Evolutionary conservation across 2,888 invertebrate species (phyloP).

Genomic region (Pseudoips prasinana): DNA sequence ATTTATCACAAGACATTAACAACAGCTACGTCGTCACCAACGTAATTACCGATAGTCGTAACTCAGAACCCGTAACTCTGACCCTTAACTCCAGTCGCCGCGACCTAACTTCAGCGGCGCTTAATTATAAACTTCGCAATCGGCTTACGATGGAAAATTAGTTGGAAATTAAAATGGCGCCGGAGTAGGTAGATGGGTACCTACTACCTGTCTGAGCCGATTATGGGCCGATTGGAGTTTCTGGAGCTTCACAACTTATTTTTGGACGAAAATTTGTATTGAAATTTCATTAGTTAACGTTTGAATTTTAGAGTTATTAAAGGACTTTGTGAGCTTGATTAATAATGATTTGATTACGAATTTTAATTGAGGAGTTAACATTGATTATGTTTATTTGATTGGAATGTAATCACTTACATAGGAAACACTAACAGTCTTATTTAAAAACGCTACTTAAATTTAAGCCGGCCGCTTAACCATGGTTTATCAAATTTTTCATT

Average conservation of each 20-base stretch:
- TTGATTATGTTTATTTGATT: too few relatives aligned
- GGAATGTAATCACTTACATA: too few relatives aligned
- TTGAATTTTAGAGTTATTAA: too few relatives aligned
- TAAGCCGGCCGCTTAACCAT: too few relatives aligned
- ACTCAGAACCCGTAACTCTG: slow-evolving; percentile 33
- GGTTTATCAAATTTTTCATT: too few relatives aligned
- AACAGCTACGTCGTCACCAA: slow-evolving; percentile 22
- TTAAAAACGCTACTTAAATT: too few relatives aligned
- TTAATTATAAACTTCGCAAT: slow-evolving; percentile 69
- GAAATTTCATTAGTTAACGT: too few relatives aligned
- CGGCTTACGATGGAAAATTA: slow-evolving; percentile 69
- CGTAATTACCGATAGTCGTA: slow-evolving; percentile 28
- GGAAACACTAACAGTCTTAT: too few relatives aligned
- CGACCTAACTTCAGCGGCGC: slow-evolving; percentile 12
- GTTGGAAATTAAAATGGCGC: slow-evolving; percentile 66
- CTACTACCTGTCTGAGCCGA: slow-evolving; percentile 69
- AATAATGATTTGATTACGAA: too few relatives aligned
- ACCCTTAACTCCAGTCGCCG: slow-evolving; percentile 35
- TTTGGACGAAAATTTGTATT: slow-evolving; percentile 6
- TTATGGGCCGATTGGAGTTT: slow-evolving; percentile 45
- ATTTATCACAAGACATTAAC: slow-evolving; percentile 28
- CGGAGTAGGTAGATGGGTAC: slow-evolving; percentile 24
- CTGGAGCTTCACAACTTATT: slow-evolving; percentile 16
- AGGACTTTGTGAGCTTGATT: too few relatives aligned
- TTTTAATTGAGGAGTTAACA: too few relatives aligned